Base-by-base conservation (phyloP, 2,113 vertebrate genomes). In the Nanorana parkeri region DNA sequence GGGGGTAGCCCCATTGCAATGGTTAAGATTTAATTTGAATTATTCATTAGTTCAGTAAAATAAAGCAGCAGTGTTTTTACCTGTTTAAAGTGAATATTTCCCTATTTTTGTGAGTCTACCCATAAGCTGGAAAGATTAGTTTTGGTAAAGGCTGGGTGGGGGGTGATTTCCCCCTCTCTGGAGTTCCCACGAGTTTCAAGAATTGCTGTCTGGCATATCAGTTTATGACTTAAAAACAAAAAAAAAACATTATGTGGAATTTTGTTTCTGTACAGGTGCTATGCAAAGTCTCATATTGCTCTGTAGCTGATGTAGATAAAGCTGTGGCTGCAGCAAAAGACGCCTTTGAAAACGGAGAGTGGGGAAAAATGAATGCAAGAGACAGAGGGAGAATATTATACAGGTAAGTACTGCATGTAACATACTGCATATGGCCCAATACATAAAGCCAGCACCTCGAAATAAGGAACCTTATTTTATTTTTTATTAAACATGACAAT, bases 281-380 rank as follows among this genome's bases (percentile, higher is more conserved):
- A 84, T 92, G 94, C 88, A 92, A 89, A 68, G 93, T 95, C 0
- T 90, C 94, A 29, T 93, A 91, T 24, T 92, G 94, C 54, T 94
- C 94, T 0, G 15, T 91, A 85, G 90, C 65, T 65, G 95, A 95
- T 67, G 95, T 95, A 28, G 93, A 95, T 84, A 94, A 89, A 83
- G 94, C 95, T 3, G 95, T 95, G 61, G 90, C 93, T 21, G 94
- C 94, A 36, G 95, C 94, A 20, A 95, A 95, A 85, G 91, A 94
- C 32, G 95, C 94, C 11, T 95, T 95, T 91, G 94, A 95, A 81
- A 90, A 90, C 0, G 94, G 95, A 1, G 92, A 94, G 87, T 95
- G 95, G 94, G 87, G 94, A 55, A 91, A 71, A 84, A 95, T 95
- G 94, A 95, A 93, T n/a, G 89, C 95, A 19, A 88, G 94, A 77